A percentile compares a stretch with the other conserved stretches of the same genome.
These are phyloP conservation scores for Oreochromis aureus DNA, from an alignment of 2,113 vertebrate species.

Conservation along the genomic window DNA sequence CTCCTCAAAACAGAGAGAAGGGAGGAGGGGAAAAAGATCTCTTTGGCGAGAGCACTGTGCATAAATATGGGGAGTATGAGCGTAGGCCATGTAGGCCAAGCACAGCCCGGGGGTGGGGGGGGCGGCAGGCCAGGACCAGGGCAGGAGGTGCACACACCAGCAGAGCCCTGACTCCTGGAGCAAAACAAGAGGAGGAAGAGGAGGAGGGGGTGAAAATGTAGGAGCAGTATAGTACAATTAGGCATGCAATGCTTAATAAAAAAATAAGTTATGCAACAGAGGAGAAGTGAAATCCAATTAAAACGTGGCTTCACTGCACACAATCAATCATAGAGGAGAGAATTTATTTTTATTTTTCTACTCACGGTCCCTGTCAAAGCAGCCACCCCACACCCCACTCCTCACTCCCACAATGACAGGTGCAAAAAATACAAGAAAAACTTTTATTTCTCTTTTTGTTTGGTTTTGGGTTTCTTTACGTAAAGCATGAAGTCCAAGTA, in stretches of 20 bases:
- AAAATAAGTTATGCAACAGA: background rate
- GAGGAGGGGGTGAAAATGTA: background rate
- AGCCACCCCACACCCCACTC: background rate
- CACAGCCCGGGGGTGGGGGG: background rate
- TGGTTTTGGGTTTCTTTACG: background rate
- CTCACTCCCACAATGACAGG: background rate
- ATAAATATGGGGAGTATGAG: slow-evolving; percentile 18
- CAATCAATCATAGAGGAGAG: background rate
- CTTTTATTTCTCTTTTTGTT: background rate
- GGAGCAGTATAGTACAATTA: background rate
- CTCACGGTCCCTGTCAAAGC: background rate
- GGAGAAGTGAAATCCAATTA: background rate
- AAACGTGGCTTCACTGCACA: background rate
- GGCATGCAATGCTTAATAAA: background rate
- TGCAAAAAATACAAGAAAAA: background rate
- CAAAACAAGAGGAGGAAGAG: background rate
- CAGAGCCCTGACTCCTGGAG: background rate
- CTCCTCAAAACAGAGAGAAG: background rate
- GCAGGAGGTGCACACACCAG: background rate
- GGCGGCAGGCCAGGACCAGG: background rate
- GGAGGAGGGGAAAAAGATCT: background rate
- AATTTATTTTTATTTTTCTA: background rate
- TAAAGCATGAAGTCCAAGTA: background rate
- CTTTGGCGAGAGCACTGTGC: background rate
- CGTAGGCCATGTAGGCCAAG: background rate